Evolutionary conservation across 2,888 invertebrate species (phyloP).

Genomic region (Cetonia aurata): DNA sequence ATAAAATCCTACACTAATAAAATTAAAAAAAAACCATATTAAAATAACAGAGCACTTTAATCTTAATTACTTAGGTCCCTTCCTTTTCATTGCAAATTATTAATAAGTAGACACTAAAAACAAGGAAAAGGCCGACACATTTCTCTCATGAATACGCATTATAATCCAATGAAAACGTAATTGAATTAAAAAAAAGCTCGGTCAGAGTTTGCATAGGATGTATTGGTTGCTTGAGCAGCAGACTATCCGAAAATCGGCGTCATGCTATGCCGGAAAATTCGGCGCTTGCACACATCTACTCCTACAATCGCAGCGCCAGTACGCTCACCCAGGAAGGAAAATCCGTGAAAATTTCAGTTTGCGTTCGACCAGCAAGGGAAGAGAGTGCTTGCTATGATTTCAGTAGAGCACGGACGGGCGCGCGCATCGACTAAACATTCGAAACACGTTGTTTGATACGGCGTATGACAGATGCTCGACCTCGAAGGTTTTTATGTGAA

Average conservation of each 20-base stretch:
- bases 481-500: slow-evolving; percentile 9
- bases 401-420: slow-evolving; percentile 3
- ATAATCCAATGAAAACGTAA: slow-evolving; percentile 25
- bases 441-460: slow-evolving; percentile 33
- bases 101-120: background rate
- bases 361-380: slow-evolving; percentile 9
- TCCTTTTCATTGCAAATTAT: background rate
- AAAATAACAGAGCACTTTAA: too few species aligned
- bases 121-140: background rate
- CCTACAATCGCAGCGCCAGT: background rate
- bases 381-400: slow-evolving; percentile 13
- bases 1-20: too few species aligned
- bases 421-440: slow-evolving; percentile 28
- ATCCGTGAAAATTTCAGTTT: slow-evolving; percentile 33
- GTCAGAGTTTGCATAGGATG: background rate
- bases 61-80: background rate
- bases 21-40: too few species aligned
- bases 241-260: slow-evolving; percentile 6
- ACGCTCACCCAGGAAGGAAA: slow-evolving; percentile 5
- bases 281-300: slow-evolving; percentile 24
- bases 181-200: slow-evolving; percentile 27
- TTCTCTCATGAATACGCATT: slow-evolving; percentile 1
- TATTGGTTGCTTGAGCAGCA: slow-evolving; percentile 8
- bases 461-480: slow-evolving; percentile 8
- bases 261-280: slow-evolving; percentile 18